These are phyloP conservation scores for Drosophila kanapiae DNA, from an alignment of 1,140 invertebrate species.

Conservation along the genomic window DNA sequence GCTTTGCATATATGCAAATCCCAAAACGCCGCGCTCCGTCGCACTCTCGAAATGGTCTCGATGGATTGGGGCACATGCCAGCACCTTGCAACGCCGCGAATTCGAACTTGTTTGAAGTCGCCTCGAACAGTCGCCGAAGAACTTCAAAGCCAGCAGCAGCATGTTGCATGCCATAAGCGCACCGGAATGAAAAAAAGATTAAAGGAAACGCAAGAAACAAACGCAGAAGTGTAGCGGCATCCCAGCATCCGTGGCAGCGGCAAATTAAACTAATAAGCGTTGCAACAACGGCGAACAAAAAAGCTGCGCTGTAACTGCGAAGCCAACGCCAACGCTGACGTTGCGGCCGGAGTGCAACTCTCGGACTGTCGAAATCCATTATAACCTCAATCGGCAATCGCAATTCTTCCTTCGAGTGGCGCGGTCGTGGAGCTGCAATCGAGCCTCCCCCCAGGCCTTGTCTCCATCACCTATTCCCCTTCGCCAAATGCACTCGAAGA, in stretches of 20 bases:
- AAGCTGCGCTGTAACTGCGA: conserved; percentile 48
- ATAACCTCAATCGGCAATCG: conserved; percentile 83
- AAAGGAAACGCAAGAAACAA: conserved; percentile 19
- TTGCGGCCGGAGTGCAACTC: conserved; percentile 56
- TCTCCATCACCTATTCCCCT: conserved; percentile 25
- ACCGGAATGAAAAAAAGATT: conserved; percentile 31
- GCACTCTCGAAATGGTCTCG: conserved; percentile 21
- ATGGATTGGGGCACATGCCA: conserved; percentile 36
- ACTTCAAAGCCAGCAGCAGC: conserved; percentile 52
- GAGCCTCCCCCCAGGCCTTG: conserved; percentile 4
- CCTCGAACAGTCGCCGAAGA: conserved; percentile 23
- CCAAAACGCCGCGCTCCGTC: conserved; percentile 21
- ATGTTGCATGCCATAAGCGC: conserved; percentile 73
- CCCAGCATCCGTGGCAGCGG: conserved; percentile 44
- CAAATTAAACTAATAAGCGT: conserved; percentile 83
- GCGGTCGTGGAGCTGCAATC: conserved; percentile 55
- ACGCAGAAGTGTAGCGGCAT: conserved; percentile 14
- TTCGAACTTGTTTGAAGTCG: conserved; percentile 80
- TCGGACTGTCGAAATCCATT: conserved; percentile 83
- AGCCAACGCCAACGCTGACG: conserved; percentile 4
- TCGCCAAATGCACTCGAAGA: conserved; percentile 1
- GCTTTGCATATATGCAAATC: conserved; percentile 81
- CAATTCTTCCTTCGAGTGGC: conserved; percentile 84
- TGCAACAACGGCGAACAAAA: conserved; percentile 65
- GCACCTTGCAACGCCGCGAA: conserved; percentile 77